A percentile compares a stretch with the other conserved stretches of the same genome.
Evolutionary conservation across 2,888 invertebrate species (phyloP).

Genomic region (Callimorpha dominula): DNA sequence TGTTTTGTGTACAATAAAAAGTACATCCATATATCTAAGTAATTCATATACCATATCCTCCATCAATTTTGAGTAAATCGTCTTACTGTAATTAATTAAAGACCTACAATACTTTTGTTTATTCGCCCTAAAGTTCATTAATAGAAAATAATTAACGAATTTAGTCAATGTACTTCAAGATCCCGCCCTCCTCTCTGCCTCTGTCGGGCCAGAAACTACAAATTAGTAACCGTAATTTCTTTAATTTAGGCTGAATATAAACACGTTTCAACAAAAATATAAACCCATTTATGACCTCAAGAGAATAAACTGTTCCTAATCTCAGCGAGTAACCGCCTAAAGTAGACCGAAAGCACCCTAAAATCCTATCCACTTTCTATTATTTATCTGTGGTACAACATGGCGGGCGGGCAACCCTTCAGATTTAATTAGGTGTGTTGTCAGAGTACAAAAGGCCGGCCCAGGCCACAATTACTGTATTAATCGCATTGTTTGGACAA

Average conservation of each 20-base stretch:
- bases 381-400: not conserved
- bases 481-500: conserved; percentile 41
- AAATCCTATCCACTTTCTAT: not conserved
- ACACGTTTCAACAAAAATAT: not conserved
- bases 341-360: conserved; percentile 1
- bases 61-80: too few species aligned
- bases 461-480: conserved; percentile 43
- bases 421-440: conserved; percentile 50
- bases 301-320: not conserved
- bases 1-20: too few species aligned
- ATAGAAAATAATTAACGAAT: too few species aligned
- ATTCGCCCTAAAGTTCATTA: too few species aligned
- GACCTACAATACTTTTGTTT: too few species aligned
- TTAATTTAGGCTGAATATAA: not conserved
- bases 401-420: conserved; percentile 25
- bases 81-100: too few species aligned
- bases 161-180: too few species aligned
- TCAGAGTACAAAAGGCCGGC: conserved; percentile 44
- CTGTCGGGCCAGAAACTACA: too few species aligned
- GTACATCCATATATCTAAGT: too few species aligned
- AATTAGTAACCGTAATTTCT: too few species aligned
- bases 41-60: too few species aligned
- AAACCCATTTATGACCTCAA: not conserved
- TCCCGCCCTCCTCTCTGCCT: too few species aligned
- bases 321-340: not conserved